phyloP scores from a whole-genome alignment of 2,797 vertebrate genomes.

The Propithecus deckenii region DNA sequence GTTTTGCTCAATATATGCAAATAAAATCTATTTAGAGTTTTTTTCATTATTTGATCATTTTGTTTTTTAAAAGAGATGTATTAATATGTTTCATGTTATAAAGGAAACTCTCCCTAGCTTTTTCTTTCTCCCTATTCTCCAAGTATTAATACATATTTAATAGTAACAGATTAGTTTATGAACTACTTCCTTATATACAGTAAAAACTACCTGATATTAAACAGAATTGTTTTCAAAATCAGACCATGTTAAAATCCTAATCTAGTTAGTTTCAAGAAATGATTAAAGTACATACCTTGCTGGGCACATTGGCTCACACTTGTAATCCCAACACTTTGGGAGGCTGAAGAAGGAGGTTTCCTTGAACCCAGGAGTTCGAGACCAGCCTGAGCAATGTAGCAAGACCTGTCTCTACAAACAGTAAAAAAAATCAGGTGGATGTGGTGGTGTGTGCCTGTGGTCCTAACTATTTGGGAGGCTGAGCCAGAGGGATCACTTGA shows the following conservation, averaged over 20 bases:
- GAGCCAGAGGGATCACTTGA: too few relatives aligned
- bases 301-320: too few relatives aligned
- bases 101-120: not conserved
- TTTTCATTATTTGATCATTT: conserved; percentile 9
- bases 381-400: too few relatives aligned
- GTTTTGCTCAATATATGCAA: not conserved
- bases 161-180: not conserved
- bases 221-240: conserved; percentile 7
- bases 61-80: not conserved
- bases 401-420: too few relatives aligned
- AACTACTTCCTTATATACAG: not conserved
- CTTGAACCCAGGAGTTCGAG: too few relatives aligned
- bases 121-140: not conserved
- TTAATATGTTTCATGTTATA: not conserved
- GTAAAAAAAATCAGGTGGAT: too few relatives aligned
- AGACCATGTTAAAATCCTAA: conserved; percentile 19
- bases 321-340: too few relatives aligned
- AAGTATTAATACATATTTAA: not conserved
- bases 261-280: conserved; percentile 4
- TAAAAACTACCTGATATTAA: conserved; percentile 10
- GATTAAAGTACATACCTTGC: conserved; percentile 56
- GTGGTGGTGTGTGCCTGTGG: too few relatives aligned
- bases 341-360: too few relatives aligned
- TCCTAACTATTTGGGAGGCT: too few relatives aligned
- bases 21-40: not conserved